Evolutionary conservation across 2,113 vertebrate species (phyloP), one percentile per base, ranked within the genome.

Genomic region (Castor canadensis): DNA sequence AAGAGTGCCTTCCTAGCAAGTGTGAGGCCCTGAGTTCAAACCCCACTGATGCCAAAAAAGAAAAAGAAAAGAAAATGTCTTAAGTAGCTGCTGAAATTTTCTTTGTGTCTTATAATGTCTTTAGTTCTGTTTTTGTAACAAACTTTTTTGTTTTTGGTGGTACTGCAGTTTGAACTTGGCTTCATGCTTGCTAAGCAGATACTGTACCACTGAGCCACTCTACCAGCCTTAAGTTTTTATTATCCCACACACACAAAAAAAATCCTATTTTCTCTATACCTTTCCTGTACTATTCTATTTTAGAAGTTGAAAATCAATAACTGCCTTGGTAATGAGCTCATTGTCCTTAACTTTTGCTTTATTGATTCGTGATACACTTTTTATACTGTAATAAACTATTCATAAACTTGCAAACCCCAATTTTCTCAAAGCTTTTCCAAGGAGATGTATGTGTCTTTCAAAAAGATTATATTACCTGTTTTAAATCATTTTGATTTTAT

Each of bases 351-450:
- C 93, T 98, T 96, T 94, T 96, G 45, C 84, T 66, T 75, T 98
- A 98, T 98, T 96, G 98, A 98, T 98, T 98, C 81, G 84, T 47
- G 87, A 66, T 96, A 96, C 97, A 97, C 93, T 98, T 98, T 97
- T 87, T 97, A 93, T 98, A 97, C 95, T 93, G 66, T 97, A 95
- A 97, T 92, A 98, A 98, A 96, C 81, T 81, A 96, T 97, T 98
- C 96, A 97, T 98, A 92, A 98, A 97, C 93, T 96, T 96, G 84
- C 84, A 77, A 95, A 93, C 80, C 84, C 71, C 86, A 87, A 1
- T 95, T 98, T 98, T 97, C 96, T 96, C 85, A 93, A 83, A 97
- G 79, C 52, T 93, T 91, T 95, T 98, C 91, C 89, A 84, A 85
- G 91, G 45, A 96, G 43, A 24, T 97, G 20, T 96, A 62, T 97